phyloP scores from a whole-genome alignment of 2,797 vertebrate species.

The Adrianichthys oophorus region DNA sequence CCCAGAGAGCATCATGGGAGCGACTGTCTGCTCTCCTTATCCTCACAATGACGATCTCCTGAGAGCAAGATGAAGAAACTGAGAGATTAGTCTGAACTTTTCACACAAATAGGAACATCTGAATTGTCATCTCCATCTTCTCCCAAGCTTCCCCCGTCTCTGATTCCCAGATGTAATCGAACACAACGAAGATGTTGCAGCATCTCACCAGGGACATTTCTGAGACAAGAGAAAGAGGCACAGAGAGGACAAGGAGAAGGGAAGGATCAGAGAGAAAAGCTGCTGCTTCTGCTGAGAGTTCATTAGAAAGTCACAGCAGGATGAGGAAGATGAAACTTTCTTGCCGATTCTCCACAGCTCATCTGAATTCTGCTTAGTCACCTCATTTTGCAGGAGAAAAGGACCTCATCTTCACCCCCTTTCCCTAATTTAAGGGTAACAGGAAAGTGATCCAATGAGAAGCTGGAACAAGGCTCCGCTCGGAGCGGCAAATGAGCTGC shows the following conservation, averaged over 20 bases:
- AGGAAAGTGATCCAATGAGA: too few species aligned
- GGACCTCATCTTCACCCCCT: too few species aligned
- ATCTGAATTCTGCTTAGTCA: conserved; percentile 30
- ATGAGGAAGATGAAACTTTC: conserved; percentile 10
- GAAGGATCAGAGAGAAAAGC: conserved; percentile 17
- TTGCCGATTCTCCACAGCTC: neutral
- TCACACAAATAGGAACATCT: neutral
- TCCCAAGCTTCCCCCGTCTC: conserved; percentile 4
- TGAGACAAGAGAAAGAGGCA: conserved; percentile 21
- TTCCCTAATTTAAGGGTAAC: too few species aligned
- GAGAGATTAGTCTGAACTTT: conserved; percentile 9
- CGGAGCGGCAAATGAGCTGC: too few species aligned
- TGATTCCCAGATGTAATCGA: conserved; percentile 4
- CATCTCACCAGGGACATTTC: conserved; percentile 38
- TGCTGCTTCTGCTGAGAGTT: conserved; percentile 50
- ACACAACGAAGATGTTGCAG: conserved; percentile 44
- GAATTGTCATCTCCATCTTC: neutral
- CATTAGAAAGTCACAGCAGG: conserved; percentile 67
- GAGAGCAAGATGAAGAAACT: conserved; percentile 1
- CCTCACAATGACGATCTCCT: neutral
- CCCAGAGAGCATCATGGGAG: neutral
- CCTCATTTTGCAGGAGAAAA: conserved; percentile 12
- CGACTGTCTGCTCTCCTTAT: neutral
- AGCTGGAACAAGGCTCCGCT: too few species aligned
- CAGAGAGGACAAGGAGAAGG: neutral